Conservation (phyloP, 2,888 invertebrate species). For the Smittia aterrima region DNA sequence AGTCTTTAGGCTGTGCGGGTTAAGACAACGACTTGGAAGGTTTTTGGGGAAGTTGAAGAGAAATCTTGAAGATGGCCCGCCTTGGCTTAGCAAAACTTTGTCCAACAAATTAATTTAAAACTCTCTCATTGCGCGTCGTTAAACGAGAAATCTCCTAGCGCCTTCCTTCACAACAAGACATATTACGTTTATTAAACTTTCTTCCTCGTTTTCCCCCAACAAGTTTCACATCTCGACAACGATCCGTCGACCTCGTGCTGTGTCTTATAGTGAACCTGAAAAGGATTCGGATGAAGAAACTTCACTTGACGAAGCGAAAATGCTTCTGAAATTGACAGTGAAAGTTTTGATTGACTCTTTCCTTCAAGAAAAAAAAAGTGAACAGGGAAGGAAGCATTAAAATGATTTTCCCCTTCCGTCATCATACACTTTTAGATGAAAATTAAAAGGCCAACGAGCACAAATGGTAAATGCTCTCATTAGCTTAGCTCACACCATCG, state of each 20-base stretch:
- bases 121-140: neutral
- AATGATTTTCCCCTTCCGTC: neutral
- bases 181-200: neutral
- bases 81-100: too few species aligned
- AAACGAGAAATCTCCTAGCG: neutral
- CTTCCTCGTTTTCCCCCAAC: neutral
- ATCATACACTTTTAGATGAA: neutral
- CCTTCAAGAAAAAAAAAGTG: neutral
- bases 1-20: too few species aligned
- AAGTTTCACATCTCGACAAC: too few species aligned
- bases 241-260: too few species aligned
- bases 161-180: too few species aligned
- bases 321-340: neutral
- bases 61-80: too few species aligned
- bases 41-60: too few species aligned
- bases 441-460: neutral
- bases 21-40: too few species aligned
- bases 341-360: slow-evolving; percentile 7
- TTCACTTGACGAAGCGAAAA: too few species aligned
- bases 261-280: too few species aligned
- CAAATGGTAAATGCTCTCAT: slow-evolving; percentile 23
- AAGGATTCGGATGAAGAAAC: too few species aligned
- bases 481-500: slow-evolving; percentile 1
- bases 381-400: too few species aligned
- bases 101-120: neutral